A percentile compares a stretch with the other conserved stretches of the same genome.
Evolutionary conservation across 2,113 vertebrate genomes (phyloP).

Genomic region (Calypte anna): DNA sequence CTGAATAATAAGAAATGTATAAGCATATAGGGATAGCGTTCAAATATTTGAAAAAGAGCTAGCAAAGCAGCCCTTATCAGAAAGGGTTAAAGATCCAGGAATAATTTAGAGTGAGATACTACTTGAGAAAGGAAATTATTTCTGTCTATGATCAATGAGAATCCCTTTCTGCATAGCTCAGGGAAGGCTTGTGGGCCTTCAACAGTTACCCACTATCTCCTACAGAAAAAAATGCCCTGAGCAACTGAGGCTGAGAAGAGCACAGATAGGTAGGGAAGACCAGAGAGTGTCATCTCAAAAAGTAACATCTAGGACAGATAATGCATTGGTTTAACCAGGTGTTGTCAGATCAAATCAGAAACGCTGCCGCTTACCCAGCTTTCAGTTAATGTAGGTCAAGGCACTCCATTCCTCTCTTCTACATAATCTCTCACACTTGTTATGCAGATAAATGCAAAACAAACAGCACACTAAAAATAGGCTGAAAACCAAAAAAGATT

Average conservation of each 20-base stretch:
- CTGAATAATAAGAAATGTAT: not conserved
- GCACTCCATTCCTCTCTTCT: slow-evolving; percentile 5
- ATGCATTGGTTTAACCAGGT: slow-evolving; percentile 31
- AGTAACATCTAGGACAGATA: slow-evolving; percentile 21
- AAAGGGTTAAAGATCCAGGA: not conserved
- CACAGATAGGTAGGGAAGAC: not conserved
- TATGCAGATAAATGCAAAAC: slow-evolving; percentile 63
- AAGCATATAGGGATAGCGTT: not conserved
- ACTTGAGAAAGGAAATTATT: not conserved
- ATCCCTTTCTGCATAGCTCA: not conserved
- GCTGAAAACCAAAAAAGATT: slow-evolving; percentile 30
- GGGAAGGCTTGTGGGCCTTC: not conserved
- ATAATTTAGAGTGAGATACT: not conserved
- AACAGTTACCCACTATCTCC: not conserved
- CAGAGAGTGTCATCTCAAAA: not conserved
- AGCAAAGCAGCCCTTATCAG: not conserved
- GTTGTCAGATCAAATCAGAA: slow-evolving; percentile 52
- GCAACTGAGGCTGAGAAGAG: not conserved
- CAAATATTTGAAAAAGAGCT: not conserved
- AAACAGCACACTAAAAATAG: slow-evolving; percentile 41
- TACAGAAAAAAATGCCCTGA: not conserved
- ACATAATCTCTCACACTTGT: slow-evolving; percentile 23
- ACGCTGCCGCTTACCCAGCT: not conserved
- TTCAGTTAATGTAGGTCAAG: slow-evolving; percentile 57
- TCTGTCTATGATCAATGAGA: not conserved